Evolutionary conservation across 2,888 invertebrate species (phyloP), one percentile per base, ranked within the genome.

Genomic region (Caenorhabditis sp.): DNA sequence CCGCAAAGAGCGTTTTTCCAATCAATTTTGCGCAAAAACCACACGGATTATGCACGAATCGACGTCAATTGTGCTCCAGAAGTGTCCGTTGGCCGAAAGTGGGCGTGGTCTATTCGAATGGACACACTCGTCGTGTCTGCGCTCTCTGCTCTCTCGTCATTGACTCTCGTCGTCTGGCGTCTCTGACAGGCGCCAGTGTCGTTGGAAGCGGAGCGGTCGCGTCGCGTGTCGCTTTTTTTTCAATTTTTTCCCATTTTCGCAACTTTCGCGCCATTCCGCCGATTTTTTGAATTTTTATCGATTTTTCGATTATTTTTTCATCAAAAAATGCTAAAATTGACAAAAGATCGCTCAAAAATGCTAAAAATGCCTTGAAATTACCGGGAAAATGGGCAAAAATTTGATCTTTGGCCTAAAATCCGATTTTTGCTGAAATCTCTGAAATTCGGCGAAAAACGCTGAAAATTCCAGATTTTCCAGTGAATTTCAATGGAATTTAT

Each of bases 141-240:
- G 40, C 28, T 35, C 69, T 64, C 69, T 60, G 2, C 56, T 32
- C 55, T 35, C 50, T 58, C 58, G 5, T 47, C 22, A 20, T n/a
- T 6, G 6, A 22, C 26, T 11, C 47, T 60, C 28, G 60, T 18
- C 35, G 67, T 72, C 79, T 79, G 55, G 44, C 65, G 37, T 40
- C 65, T 60, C 70, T 71, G 13, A 64, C n/a, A 15, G n/a, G 40
- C 37, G 8, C 37, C 22, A 65, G 35, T 74, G 50, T 35, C 74
- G 69, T 51, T 28, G 35, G 18, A 11, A 13, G 80, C 80, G 69
- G 5, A n/a, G 80, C 80, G 80, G 55, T 26, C 50, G 74, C 80
- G 80, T 69, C 44, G 80, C 80, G 74, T 62, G 22, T 35, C n/a
- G n/a, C n/a, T n/a, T n/a, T n/a, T 11, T 40, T 20, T 62, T 69